Percentiles rank a stretch among this genome's conserved stretches.
These are phyloP conservation scores for Callithrix jacchus DNA, from an alignment of 2,113 vertebrate species.

Conservation along the genomic window DNA sequence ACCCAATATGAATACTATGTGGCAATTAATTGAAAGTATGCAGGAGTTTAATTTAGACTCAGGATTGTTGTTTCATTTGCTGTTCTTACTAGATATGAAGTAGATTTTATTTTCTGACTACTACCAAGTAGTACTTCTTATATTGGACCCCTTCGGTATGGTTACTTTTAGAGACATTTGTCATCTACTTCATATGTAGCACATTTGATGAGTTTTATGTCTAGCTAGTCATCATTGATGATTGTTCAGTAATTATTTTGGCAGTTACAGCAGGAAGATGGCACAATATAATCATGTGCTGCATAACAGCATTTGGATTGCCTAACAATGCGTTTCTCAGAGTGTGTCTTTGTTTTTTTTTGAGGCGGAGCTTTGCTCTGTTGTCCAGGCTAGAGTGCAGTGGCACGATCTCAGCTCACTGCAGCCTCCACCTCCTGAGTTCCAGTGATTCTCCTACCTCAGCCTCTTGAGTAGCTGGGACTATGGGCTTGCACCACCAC, in stretches of 20 bases:
- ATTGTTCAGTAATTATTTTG: conserved; percentile 34
- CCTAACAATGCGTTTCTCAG: neutral
- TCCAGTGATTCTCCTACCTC: no score
- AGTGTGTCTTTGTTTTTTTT: no score
- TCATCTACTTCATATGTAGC: neutral
- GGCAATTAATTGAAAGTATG: neutral
- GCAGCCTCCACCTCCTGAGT: no score
- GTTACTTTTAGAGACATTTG: conserved; percentile 27
- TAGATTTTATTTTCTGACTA: neutral
- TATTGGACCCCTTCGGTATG: neutral
- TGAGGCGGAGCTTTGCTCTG: no score
- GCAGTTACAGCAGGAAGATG: neutral
- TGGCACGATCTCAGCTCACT: no score
- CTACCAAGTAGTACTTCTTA: neutral
- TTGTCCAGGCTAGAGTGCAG: no score
- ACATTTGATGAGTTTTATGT: conserved; percentile 17
- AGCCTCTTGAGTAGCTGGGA: no score
- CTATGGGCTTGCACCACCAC: no score
- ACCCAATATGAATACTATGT: neutral
- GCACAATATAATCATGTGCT: neutral
- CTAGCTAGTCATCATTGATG: neutral
- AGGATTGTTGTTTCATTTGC: neutral
- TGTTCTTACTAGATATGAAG: conserved; percentile 24
- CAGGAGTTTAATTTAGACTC: neutral
- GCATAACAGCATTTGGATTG: neutral